A percentile compares a stretch with the other conserved stretches of the same genome.
Conservation (phyloP, 23 tunicate genomes). For the Halocynthia roretzi region DNA sequence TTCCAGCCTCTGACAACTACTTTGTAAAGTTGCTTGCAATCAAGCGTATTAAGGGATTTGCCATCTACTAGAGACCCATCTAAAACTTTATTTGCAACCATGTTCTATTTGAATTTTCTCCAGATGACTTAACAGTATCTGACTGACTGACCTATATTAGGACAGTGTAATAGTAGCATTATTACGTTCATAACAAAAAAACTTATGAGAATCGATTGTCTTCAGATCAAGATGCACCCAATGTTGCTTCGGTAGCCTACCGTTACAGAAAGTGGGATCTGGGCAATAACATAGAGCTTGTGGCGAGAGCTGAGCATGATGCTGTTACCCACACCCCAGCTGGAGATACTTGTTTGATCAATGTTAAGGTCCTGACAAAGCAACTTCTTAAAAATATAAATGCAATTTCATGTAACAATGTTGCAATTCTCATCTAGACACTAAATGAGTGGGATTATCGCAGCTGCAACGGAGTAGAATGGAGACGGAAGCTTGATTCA, state of each 20-base stretch:
- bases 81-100: too few species aligned
- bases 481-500: slow-evolving; percentile 93
- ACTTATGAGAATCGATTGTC: background rate
- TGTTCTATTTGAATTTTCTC: too few species aligned
- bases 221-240: slow-evolving; percentile 33
- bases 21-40: too few species aligned
- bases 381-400: background rate
- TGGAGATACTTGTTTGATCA: slow-evolving; percentile 68
- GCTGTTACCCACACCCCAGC: slow-evolving; percentile 63
- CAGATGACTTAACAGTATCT: too few species aligned
- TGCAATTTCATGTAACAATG: background rate
- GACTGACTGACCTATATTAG: background rate
- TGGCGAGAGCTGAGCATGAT: slow-evolving; percentile 90
- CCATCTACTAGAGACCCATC: too few species aligned
- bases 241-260: slow-evolving; percentile 91
- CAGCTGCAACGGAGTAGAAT: slow-evolving; percentile 86
- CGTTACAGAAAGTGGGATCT: slow-evolving; percentile 93
- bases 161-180: too few species aligned
- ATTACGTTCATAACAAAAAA: too few species aligned
- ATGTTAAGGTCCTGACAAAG: slow-evolving; percentile 65
- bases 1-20: too few species aligned
- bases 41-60: too few species aligned
- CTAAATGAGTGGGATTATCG: slow-evolving; percentile 95
- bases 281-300: slow-evolving; percentile 83
- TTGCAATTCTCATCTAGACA: slow-evolving; percentile 27